Conservation (phyloP, 1,140 invertebrate species). For the Drosophila santomea region DNA sequence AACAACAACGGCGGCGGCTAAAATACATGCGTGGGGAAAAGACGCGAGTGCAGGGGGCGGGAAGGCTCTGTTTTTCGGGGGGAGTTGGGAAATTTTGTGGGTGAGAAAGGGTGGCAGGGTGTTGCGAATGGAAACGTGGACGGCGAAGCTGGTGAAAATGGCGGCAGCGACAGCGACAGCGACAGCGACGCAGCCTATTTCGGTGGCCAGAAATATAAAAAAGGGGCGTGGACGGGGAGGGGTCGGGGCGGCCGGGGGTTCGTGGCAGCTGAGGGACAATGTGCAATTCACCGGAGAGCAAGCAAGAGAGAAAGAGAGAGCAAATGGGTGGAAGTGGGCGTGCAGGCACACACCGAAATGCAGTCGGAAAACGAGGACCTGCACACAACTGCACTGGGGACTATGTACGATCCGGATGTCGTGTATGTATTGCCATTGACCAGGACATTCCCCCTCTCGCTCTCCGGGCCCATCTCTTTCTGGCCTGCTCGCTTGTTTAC, state of each 20-base stretch:
- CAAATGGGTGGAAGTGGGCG: neutral
- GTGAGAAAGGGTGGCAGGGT: neutral
- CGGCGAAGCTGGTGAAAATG: conserved; percentile 24
- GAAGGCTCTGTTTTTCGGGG: neutral
- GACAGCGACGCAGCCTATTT: conserved; percentile 58
- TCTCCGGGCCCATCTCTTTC: conserved; percentile 32
- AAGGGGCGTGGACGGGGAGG: conserved; percentile 3
- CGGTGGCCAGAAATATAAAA: conserved; percentile 46
- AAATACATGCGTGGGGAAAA: conserved; percentile 39
- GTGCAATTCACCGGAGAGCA: conserved; percentile 46
- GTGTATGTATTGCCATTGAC: conserved; percentile 76
- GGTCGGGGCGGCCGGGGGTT: neutral
- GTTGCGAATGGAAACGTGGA: conserved; percentile 23
- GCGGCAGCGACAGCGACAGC: conserved; percentile 33
- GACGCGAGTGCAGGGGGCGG: conserved; percentile 7
- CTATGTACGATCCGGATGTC: conserved; percentile 64
- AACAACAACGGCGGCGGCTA: conserved; percentile 51
- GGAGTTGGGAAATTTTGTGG: conserved; percentile 29
- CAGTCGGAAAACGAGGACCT: conserved; percentile 49
- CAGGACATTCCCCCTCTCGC: conserved; percentile 37
- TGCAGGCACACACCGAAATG: conserved; percentile 49
- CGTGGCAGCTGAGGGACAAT: conserved; percentile 55
- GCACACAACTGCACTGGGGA: conserved; percentile 34
- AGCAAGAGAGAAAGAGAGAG: neutral
- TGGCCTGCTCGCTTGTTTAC: conserved; percentile 72